Evolutionary conservation across 2,888 invertebrate genomes (phyloP), one percentile per base, ranked within the genome.

Genomic region (Archaeoteleia sp.): DNA sequence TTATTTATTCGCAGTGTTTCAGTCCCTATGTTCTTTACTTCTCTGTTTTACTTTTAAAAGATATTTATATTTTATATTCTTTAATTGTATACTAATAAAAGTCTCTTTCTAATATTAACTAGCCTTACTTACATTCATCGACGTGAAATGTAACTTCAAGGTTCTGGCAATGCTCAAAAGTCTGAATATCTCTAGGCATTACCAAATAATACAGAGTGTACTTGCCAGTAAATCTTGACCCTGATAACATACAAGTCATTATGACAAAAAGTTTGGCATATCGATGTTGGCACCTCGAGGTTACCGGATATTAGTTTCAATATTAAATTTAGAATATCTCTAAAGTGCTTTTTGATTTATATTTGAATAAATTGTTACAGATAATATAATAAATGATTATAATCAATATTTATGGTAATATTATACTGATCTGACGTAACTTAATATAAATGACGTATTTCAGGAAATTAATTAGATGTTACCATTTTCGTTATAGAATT

Each of bases 131-230:
- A 23, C 23, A 23, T 29, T 34, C 12, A 15, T 27, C 29, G 25
- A 23, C 12, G 14, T 27, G 15, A 70, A 74, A 54, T 70, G 67
- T 61, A 60, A 34, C 72, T 65, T 55, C 67, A 49, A 67, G 55
- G 63, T 72, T 42, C 75, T 78, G 74, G 72, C 73, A 70, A 62
- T 55, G 8, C 29, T 39, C 40, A 32, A 63, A 54, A n/a, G 30
- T 45, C 51, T 65, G 23, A 14, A 29, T 39, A 51, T 37, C 12
- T 20, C 32, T 9, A 8, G 34, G 10, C 14, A 45, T 29, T 10
- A 37, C 14, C 39, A 17, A 20, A 35, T 37, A 29, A 12, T 15
- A 15, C 14, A 14, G 29, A 39, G 8, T 27, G 17, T 15, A 15
- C 37, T 39, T 34, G 12, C 29, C 17, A 39, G 8, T 39, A 49